phyloP scores from a whole-genome alignment of 2,113 vertebrate species.

The Forbesichthys papilliferus region DNA sequence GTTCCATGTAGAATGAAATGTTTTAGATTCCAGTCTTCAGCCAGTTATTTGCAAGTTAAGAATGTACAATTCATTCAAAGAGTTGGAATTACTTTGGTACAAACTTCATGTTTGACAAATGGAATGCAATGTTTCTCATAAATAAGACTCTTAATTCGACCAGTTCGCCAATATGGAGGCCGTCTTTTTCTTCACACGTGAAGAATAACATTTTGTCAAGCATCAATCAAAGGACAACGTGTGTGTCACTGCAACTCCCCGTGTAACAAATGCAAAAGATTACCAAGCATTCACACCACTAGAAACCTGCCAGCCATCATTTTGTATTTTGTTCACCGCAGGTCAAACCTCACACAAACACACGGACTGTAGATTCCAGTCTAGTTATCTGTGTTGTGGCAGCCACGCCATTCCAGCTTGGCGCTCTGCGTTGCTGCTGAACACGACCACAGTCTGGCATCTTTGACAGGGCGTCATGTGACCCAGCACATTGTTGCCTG shows the following conservation, averaged over 20 bases:
- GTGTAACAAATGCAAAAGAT: neutral
- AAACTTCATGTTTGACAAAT: no score
- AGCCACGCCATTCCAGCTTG: slow-evolving; percentile 18
- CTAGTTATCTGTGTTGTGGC: slow-evolving; percentile 23
- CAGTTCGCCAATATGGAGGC: neutral
- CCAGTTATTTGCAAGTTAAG: no score
- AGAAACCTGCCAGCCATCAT: slow-evolving; percentile 5
- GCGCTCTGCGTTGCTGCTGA: slow-evolving; percentile 6
- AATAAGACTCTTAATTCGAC: no score
- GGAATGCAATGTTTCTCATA: no score
- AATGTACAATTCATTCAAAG: no score
- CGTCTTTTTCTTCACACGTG: neutral
- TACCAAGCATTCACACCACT: neutral
- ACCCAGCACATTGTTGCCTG: slow-evolving; percentile 52
- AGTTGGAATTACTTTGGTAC: no score
- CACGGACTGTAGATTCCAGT: neutral
- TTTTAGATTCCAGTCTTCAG: no score
- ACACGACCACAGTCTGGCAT: slow-evolving; percentile 25
- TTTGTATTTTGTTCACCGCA: slow-evolving; percentile 8
- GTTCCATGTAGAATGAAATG: no score
- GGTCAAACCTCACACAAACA: neutral
- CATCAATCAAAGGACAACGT: neutral
- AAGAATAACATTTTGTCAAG: neutral
- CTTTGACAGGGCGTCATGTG: slow-evolving; percentile 45
- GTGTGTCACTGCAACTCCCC: slow-evolving; percentile 4